Conservation (phyloP, 2,888 invertebrate genomes). For the Diabrotica balteata region DNA sequence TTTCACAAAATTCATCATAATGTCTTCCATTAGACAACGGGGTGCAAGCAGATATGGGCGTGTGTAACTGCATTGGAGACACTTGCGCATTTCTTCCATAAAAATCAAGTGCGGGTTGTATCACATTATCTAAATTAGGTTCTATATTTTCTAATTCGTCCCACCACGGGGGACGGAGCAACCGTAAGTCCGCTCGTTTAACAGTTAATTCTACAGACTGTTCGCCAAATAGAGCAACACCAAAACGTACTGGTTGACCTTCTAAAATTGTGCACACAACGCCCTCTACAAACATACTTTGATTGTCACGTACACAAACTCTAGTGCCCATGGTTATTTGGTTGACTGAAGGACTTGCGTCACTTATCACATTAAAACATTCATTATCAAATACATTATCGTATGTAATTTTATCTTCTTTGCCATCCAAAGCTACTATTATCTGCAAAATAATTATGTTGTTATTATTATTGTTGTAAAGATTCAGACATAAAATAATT, state of each 20-base stretch:
- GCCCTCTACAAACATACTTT: conserved; percentile 84
- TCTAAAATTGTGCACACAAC: conserved; percentile 75
- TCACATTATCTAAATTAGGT: conserved; percentile 36
- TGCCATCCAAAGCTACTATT: conserved; percentile 82
- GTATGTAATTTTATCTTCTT: conserved; percentile 75
- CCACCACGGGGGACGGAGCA: conserved; percentile 94
- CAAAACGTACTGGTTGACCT: conserved; percentile 71
- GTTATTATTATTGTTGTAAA: background rate
- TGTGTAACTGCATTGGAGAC: conserved; percentile 64
- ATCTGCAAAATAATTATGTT: conserved; percentile 56
- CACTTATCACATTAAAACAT: conserved; percentile 88
- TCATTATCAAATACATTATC: conserved; percentile 80
- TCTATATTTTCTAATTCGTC: conserved; percentile 83
- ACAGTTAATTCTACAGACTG: conserved; percentile 70
- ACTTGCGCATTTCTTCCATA: conserved; percentile 54
- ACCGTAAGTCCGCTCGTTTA: conserved; percentile 87
- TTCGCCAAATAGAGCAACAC: conserved; percentile 67
- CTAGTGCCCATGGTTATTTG: conserved; percentile 81
- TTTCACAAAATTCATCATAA: conserved; percentile 84
- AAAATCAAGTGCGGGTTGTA: conserved; percentile 40
- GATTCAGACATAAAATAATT: background rate
- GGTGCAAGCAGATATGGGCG: conserved; percentile 61
- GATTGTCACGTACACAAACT: conserved; percentile 80
- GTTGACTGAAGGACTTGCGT: conserved; percentile 86
- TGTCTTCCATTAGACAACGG: conserved; percentile 66